Base-by-base conservation (phyloP, 2,797 vertebrate species). In the Stomatorhinus walkeri region DNA sequence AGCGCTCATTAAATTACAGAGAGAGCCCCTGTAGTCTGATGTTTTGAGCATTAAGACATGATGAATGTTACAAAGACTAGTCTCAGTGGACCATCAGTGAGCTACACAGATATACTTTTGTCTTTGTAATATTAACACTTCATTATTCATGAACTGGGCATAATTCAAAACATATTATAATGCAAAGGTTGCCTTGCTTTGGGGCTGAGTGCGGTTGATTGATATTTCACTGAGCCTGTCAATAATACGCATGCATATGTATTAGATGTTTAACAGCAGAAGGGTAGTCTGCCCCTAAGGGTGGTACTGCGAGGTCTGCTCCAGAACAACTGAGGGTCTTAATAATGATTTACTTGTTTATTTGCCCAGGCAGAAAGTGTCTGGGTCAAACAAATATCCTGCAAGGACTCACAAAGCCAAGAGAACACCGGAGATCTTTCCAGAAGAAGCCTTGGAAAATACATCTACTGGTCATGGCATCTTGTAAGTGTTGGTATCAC, bases 101-200 rank as follows among this genome's bases (percentile, higher is more conserved):
- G 40, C 40, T 79, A 46, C 72, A 79, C 72, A 43, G 72, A n/a
- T n/a, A 19, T 46, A 40, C 72, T 79, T 79, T 79, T n/a, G 72
- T 79, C 72, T 40, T 43, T 79, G 72, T 79, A 79, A 79, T 79
- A 19, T 79, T 79, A 79, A 40, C 36, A 79, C 36, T 79, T 79
- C 72, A 79, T 79, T 79, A 79, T 79, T 79, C 72, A 79, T 46
- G 72, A 79, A 46, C 72, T 79, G 36, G 36, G 72, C 19, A 79
- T 79, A 79, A 79, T 79, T 79, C 5, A 79, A 46, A 79, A 79
- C 36, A 43, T 79, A 79, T 79, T 79, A 79, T 79, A 79, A 43
- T 79, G 72, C 72, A 79, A 79, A 43, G 16, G 72, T 79, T 79
- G 10, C 64, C 64, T 68, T 68, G 64, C 64, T 68, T 32, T 68